A percentile compares a stretch with the other conserved stretches of the same genome.
Evolutionary conservation across 2,888 invertebrate species (phyloP).

Genomic region (Mamestra brassicae): DNA sequence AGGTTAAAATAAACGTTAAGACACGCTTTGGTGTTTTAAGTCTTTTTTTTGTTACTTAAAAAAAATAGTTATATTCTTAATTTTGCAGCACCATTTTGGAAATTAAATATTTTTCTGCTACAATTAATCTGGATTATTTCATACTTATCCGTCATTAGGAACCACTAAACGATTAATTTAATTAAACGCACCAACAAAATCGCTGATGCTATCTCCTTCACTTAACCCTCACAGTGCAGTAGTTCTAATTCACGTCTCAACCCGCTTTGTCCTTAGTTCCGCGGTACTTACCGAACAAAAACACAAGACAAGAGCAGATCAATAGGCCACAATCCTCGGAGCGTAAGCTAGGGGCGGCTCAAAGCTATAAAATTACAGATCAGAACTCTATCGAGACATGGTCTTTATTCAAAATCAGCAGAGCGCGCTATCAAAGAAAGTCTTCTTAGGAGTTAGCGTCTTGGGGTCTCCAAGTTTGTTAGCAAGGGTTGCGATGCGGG

Average conservation of each 20-base stretch:
- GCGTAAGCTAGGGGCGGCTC: constrained; percentile 82
- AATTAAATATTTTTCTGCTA: too few species aligned
- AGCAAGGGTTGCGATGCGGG: constrained; percentile 89
- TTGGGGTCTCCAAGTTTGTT: constrained; percentile 89
- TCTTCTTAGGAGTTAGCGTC: constrained; percentile 90
- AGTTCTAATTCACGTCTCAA: constrained; percentile 60
- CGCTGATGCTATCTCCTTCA: constrained; percentile 46
- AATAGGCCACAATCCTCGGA: constrained; percentile 86
- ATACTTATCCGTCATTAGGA: background rate
- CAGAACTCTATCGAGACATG: constrained; percentile 89
- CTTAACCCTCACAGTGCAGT: constrained; percentile 52
- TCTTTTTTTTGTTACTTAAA: too few species aligned
- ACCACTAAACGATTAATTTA: background rate
- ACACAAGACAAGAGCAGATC: constrained; percentile 79
- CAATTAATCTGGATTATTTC: too few species aligned
- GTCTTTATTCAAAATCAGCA: constrained; percentile 88
- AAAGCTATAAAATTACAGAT: constrained; percentile 91
- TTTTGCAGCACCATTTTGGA: too few species aligned
- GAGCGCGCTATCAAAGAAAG: constrained; percentile 91
- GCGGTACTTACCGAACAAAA: constrained; percentile 78
- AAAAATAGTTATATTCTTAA: too few species aligned
- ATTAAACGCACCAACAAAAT: constrained; percentile 26
- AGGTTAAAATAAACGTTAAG: constrained; percentile 17
- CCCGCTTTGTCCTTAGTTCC: constrained; percentile 70
- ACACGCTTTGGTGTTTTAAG: background rate